Base-by-base conservation (phyloP, 2,797 vertebrate species). In the Gouania willdenowi region DNA sequence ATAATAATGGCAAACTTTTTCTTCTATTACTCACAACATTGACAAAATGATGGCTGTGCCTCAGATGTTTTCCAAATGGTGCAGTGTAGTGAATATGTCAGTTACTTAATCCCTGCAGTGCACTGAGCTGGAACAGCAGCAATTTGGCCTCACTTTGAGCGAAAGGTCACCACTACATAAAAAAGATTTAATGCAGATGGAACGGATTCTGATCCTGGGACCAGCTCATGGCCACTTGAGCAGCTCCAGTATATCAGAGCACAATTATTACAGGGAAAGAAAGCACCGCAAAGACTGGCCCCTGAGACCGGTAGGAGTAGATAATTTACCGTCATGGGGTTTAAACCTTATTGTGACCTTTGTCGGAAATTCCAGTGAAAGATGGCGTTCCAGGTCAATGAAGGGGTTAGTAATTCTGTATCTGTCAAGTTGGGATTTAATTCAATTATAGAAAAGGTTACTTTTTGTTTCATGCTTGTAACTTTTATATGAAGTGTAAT, bases 111-210 rank as follows among this genome's bases (percentile, higher is more conserved):
- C 16, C 6, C 27, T 43, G 30, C 11, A 37, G 46, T 41, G 38
- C 57, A 66, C 23, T 41, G 46, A 66, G 39, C 46, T 49, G 40
- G 47, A 56, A 50, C 38, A 38, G 67, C 56, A 55, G 49, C 41
- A 34, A 56, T 74, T 71, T 65, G 41, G 41, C 31, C 18, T 32
- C 39, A 51, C 52, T 74, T 70, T 57, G 26, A 59, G 27, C 28
- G 57, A 72, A 79, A 71, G 67, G 63, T 77, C 58, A 7, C 43
- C 42, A 27, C 28, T 39, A 42, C 46, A 54, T 75, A 40, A 63
- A 38, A 58, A 59, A 28, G 57, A 74, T 65, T 60, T 47, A 67
- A 63, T 38, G 43, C 39, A 31, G 31, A 53, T 24, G 39, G 52
- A 50, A 64, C 47, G 50, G 27, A 40, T 26, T 46, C 37, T 31